These are phyloP conservation scores for Hystrix cristata DNA, from an alignment of 2,113 vertebrate species.

Conservation along the genomic window DNA sequence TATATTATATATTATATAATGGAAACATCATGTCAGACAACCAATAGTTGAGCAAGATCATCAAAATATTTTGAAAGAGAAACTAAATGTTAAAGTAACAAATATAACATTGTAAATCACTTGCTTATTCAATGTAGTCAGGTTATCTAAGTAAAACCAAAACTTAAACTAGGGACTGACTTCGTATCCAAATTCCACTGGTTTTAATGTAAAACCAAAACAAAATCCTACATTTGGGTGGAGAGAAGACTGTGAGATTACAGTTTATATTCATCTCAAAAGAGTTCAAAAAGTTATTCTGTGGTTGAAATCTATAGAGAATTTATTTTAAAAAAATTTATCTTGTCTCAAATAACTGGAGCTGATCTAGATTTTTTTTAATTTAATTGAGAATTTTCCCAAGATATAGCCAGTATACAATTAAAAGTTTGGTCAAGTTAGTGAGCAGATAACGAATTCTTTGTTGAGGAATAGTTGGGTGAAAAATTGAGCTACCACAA, in stretches of 20 bases:
- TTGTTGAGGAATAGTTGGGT: not conserved
- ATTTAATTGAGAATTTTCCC: not conserved
- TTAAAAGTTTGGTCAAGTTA: not conserved
- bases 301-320: not conserved
- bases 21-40: conserved; percentile 15
- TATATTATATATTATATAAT: not conserved
- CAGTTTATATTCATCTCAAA: not conserved
- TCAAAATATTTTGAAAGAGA: conserved; percentile 8
- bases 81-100: conserved; percentile 40
- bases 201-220: conserved; percentile 39
- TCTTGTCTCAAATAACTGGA: not conserved
- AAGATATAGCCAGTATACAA: not conserved
- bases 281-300: conserved; percentile 8
- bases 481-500: not conserved
- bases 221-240: not conserved
- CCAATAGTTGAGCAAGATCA: not conserved
- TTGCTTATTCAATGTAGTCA: not conserved
- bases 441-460: not conserved
- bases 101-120: not conserved
- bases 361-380: not conserved
- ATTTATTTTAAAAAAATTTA: not conserved
- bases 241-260: not conserved
- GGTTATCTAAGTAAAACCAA: not conserved
- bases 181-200: not conserved
- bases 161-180: not conserved